Conservation (phyloP, 2,888 invertebrate genomes). For the Tiphia femorata region DNA sequence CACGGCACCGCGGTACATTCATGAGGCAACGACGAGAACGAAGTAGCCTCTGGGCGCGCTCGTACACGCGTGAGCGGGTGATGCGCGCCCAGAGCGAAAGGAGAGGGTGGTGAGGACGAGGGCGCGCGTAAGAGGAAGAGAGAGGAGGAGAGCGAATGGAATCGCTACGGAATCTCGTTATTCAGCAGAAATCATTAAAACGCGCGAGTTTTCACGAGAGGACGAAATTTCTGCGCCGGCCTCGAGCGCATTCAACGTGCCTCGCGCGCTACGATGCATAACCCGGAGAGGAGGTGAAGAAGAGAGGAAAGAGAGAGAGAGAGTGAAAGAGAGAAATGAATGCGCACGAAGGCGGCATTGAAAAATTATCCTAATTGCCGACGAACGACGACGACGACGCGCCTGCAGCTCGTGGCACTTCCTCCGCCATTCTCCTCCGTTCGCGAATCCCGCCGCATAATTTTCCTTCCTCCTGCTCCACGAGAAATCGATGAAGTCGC, state of each 20-base stretch:
- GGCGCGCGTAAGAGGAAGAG: neutral
- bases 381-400: too few relatives aligned
- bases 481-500: too few relatives aligned
- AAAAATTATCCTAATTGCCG: too few relatives aligned
- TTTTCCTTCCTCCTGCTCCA: too few relatives aligned
- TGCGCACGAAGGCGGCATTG: constrained; percentile 11
- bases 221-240: constrained; percentile 20
- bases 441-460: too few relatives aligned
- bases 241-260: neutral
- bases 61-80: constrained; percentile 34
- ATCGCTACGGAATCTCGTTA: constrained; percentile 29
- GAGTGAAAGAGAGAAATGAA: constrained; percentile 14
- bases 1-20: constrained; percentile 38
- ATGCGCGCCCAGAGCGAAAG: constrained; percentile 33
- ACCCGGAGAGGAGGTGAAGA: neutral
- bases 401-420: too few relatives aligned
- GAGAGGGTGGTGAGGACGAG: constrained; percentile 16
- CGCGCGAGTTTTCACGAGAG: too few relatives aligned
- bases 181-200: constrained; percentile 36
- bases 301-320: constrained; percentile 10
- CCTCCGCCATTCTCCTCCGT: too few relatives aligned
- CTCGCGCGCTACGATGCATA: neutral
- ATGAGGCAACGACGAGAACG: constrained; percentile 40
- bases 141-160: constrained; percentile 19
- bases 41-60: constrained; percentile 34